phyloP scores from a whole-genome alignment of 1,140 invertebrate genomes.

The Sitodiplosis mosellana region DNA sequence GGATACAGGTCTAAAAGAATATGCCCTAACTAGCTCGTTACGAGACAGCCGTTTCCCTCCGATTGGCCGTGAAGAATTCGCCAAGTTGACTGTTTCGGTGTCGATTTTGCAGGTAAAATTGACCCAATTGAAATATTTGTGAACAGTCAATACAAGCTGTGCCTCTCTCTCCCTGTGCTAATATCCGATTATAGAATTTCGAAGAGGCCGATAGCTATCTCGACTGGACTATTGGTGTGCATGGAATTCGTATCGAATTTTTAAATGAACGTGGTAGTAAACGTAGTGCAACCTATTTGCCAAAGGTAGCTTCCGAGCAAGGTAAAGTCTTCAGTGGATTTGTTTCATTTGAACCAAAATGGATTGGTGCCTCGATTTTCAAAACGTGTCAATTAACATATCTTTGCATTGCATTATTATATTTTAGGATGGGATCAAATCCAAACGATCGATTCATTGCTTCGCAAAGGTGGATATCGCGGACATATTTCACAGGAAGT shows the following conservation, averaged over 20 bases:
- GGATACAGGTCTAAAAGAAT: conserved; percentile 65
- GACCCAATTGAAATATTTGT: no score
- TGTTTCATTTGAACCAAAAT: no score
- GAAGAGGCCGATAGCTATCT: conserved; percentile 88
- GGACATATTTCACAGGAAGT: conserved; percentile 75
- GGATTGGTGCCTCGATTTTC: no score
- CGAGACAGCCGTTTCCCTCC: conserved; percentile 95
- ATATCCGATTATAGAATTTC: conserved; percentile 38
- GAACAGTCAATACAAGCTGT: no score
- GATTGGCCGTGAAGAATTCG: conserved; percentile 83
- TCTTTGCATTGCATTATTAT: no score
- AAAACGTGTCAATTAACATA: no score
- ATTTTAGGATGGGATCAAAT: conserved; percentile 83
- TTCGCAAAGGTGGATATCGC: conserved; percentile 93
- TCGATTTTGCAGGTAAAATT: conserved; percentile 55
- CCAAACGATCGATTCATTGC: conserved; percentile 92
- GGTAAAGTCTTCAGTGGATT: no score
- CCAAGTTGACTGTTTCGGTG: conserved; percentile 82
- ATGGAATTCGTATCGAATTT: conserved; percentile 98
- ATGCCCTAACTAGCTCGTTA: conserved; percentile 93
- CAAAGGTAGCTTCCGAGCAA: conserved; percentile 94
- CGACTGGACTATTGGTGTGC: conserved; percentile 94
- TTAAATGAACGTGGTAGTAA: conserved; percentile 86
- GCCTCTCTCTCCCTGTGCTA: no score
- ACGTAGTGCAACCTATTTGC: conserved; percentile 92